Conservation (phyloP, 2,888 invertebrate species). For the Ormyrus pomaceus region DNA sequence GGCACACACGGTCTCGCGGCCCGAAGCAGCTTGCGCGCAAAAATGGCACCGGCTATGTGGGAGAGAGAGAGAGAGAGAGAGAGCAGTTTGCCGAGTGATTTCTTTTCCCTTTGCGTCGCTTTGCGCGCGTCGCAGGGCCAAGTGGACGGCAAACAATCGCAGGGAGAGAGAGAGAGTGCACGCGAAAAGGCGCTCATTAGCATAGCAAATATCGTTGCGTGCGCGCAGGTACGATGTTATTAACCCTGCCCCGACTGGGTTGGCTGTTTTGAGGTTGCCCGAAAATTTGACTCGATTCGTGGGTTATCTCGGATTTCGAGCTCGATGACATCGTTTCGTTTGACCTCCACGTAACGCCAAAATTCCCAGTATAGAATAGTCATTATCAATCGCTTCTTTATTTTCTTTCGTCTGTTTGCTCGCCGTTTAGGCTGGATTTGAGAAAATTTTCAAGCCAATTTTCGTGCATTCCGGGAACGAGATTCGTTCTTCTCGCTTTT, state of each 20-base stretch:
- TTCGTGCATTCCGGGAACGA: background rate
- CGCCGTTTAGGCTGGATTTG: background rate
- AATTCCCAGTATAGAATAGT: background rate
- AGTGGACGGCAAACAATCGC: conserved; percentile 33
- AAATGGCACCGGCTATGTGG: background rate
- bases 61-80: background rate
- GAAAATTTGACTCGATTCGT: conserved; percentile 9
- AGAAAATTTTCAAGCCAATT: conserved; percentile 11
- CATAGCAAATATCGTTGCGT: conserved; percentile 30
- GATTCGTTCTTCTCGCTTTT: too few species aligned
- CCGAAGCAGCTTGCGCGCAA: background rate
- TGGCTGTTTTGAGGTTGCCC: conserved; percentile 3
- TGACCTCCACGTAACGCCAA: too few species aligned
- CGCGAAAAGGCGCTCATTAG: conserved; percentile 12
- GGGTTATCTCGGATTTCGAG: conserved; percentile 20
- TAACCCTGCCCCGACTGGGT: background rate
- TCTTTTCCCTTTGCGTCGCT: too few species aligned
- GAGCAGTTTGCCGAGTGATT: too few species aligned
- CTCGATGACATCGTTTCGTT: background rate
- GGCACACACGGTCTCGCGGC: background rate
- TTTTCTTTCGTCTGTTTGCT: background rate
- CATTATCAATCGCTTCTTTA: conserved; percentile 14
- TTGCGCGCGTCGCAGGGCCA: background rate
- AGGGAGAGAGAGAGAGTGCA: too few species aligned
- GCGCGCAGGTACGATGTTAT: background rate